phyloP scores from a whole-genome alignment of 2,888 invertebrate genomes.

The Slavum lentiscoides region DNA sequence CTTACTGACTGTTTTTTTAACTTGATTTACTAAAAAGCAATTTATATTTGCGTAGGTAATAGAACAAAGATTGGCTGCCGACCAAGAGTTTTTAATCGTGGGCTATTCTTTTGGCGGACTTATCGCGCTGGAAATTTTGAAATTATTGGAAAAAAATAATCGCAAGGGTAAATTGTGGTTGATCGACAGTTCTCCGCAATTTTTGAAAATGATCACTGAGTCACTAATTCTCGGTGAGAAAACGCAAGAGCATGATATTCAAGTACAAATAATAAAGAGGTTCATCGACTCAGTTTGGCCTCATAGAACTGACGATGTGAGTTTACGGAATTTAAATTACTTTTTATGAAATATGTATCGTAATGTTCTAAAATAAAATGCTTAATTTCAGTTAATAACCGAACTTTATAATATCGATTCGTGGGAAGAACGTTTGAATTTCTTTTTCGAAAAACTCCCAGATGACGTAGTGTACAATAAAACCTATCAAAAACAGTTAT shows the following conservation, averaged over 20 bases:
- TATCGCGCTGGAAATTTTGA: slow-evolving; percentile 76
- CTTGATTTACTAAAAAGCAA: neutral
- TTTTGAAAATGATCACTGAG: slow-evolving; percentile 64
- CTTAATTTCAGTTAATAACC: slow-evolving; percentile 55
- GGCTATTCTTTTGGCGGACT: slow-evolving; percentile 89
- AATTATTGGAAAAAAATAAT: slow-evolving; percentile 71
- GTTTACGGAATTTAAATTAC: neutral
- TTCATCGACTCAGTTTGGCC: slow-evolving; percentile 58
- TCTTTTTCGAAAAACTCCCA: slow-evolving; percentile 60
- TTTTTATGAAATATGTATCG: neutral
- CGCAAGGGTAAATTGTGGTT: slow-evolving; percentile 69
- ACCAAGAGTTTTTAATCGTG: slow-evolving; percentile 72
- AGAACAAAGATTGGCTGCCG: slow-evolving; percentile 64
- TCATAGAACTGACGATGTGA: slow-evolving; percentile 55
- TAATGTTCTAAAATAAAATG: slow-evolving; percentile 58
- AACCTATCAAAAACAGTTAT: slow-evolving; percentile 61
- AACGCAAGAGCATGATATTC: slow-evolving; percentile 62
- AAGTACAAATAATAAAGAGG: slow-evolving; percentile 66
- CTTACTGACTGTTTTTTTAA: neutral
- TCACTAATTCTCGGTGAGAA: slow-evolving; percentile 53
- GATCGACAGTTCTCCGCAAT: slow-evolving; percentile 80
- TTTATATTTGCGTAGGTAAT: slow-evolving; percentile 64
- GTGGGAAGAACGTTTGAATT: slow-evolving; percentile 66
- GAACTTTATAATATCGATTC: slow-evolving; percentile 61
- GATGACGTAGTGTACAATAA: slow-evolving; percentile 58